These are phyloP conservation scores for Cyprinodon brontotheroides DNA, from an alignment of 2,113 vertebrate species.

Conservation along the genomic window DNA sequence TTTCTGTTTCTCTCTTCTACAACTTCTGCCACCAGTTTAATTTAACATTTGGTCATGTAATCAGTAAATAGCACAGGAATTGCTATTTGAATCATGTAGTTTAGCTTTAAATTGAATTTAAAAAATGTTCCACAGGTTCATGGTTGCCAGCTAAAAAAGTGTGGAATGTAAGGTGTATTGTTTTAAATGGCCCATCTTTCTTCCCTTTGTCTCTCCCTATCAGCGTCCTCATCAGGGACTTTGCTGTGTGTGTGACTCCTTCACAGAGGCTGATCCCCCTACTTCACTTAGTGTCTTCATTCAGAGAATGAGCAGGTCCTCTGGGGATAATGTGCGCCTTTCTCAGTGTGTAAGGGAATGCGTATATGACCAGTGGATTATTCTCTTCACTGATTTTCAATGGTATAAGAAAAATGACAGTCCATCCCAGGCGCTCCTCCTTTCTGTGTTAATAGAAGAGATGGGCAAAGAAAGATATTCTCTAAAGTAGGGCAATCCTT, in stretches of 20 bases:
- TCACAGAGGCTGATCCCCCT: conserved; percentile 45
- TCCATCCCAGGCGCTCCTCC: conserved; percentile 9
- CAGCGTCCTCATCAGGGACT: neutral
- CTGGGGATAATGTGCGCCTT: conserved; percentile 50
- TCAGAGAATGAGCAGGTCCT: conserved; percentile 55
- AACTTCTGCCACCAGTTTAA: neutral
- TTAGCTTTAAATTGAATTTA: neutral
- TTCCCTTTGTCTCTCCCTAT: conserved; percentile 7
- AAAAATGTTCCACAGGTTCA: neutral
- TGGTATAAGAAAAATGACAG: conserved; percentile 32
- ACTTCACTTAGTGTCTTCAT: conserved; percentile 31
- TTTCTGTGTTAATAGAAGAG: conserved; percentile 48
- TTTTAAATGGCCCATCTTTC: neutral
- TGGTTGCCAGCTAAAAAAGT: neutral
- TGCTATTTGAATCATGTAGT: neutral
- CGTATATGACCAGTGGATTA: conserved; percentile 42
- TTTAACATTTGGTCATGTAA: neutral
- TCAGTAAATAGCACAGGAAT: neutral
- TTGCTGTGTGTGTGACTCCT: conserved; percentile 35
- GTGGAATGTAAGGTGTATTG: neutral
- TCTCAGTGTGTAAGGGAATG: conserved; percentile 24
- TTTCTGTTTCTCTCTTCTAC: neutral
- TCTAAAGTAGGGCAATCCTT: conserved; percentile 12
- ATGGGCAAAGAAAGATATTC: conserved; percentile 3
- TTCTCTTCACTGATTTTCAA: conserved; percentile 64